A percentile compares a stretch with the other conserved stretches of the same genome.
Evolutionary conservation across 2,113 vertebrate genomes (phyloP).

Genomic region (Mustela nigripes): DNA sequence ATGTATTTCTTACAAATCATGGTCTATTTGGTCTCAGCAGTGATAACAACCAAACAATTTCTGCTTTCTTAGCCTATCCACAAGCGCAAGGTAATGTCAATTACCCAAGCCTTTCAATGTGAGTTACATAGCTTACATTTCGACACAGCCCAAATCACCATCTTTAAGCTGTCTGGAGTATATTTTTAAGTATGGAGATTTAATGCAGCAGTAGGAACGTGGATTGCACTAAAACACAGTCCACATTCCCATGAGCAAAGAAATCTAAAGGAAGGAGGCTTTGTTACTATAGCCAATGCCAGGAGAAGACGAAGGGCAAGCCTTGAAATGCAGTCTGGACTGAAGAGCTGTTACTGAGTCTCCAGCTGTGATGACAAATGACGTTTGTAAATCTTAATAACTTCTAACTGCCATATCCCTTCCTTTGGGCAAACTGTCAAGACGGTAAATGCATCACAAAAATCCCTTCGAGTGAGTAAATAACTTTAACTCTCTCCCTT

Average conservation of each 20-base stretch:
- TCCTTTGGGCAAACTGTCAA: slow-evolving; percentile 42
- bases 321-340: background rate
- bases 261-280: background rate
- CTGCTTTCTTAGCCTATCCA: background rate
- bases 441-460: slow-evolving; percentile 39
- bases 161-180: background rate
- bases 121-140: background rate
- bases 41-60: background rate
- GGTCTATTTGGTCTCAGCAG: background rate
- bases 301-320: background rate
- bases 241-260: background rate
- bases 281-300: background rate
- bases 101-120: background rate
- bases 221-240: background rate
- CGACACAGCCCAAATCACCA: background rate
- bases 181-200: background rate
- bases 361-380: slow-evolving; percentile 41
- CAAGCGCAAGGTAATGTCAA: background rate
- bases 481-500: background rate
- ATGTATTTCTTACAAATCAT: slow-evolving; percentile 1
- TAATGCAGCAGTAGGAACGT: background rate
- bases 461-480: background rate
- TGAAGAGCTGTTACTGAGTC: slow-evolving; percentile 10
- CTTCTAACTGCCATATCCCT: background rate
- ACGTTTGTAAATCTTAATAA: slow-evolving; percentile 48